Percentiles rank a stretch among this genome's conserved stretches.
These are phyloP conservation scores for Otis tarda DNA, from an alignment of 2,113 vertebrate genomes.

Conservation along the genomic window DNA sequence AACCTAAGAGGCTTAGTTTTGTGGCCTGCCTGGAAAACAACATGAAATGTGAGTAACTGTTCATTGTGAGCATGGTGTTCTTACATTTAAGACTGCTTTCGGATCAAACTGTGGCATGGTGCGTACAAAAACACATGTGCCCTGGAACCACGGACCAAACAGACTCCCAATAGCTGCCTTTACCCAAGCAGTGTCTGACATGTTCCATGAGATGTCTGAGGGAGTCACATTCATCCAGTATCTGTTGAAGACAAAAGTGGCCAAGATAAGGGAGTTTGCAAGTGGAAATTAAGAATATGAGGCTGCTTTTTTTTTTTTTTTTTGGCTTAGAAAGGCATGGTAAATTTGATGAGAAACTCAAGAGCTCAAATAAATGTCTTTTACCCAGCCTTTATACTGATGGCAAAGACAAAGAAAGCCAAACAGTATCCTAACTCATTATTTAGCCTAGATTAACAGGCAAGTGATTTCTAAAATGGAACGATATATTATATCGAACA, in stretches of 20 bases:
- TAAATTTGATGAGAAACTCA: neutral
- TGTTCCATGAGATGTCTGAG: conserved; percentile 77
- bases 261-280: neutral
- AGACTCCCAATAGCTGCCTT: conserved; percentile 75
- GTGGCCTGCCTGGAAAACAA: neutral
- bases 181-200: conserved; percentile 79
- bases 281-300: neutral
- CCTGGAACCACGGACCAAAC: conserved; percentile 77
- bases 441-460: neutral
- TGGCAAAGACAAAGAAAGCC: neutral
- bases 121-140: conserved; percentile 74
- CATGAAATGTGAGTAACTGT: neutral
- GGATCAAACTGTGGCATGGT: conserved; percentile 71
- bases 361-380: neutral
- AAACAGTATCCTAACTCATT: neutral
- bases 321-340: neutral
- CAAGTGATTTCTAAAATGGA: neutral
- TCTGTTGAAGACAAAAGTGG: conserved; percentile 41
- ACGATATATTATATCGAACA: neutral
- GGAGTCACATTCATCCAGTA: conserved; percentile 77
- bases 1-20: neutral
- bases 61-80: neutral
- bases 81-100: conserved; percentile 64
- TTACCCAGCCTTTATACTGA: neutral
- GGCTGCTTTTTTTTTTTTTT: neutral